Evolutionary conservation across 2,797 vertebrate species (phyloP).

Genomic region (Morelia viridis): DNA sequence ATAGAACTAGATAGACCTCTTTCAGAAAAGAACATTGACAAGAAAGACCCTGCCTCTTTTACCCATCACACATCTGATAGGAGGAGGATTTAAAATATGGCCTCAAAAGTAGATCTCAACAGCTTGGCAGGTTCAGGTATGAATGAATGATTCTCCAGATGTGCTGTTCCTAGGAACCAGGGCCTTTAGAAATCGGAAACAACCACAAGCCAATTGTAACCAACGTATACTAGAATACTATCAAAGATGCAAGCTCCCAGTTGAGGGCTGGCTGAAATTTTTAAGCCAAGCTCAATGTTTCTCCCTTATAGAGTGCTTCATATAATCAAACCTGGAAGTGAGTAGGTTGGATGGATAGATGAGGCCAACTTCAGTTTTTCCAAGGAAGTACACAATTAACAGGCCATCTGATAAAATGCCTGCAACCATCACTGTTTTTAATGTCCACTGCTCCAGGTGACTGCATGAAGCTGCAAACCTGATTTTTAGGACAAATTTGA

Average conservation of each 20-base stretch:
- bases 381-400: background rate
- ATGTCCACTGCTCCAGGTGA: background rate
- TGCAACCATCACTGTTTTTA: background rate
- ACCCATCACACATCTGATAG: background rate
- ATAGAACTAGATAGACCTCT: background rate
- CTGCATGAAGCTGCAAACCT: background rate
- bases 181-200: background rate
- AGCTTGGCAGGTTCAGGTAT: background rate
- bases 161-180: background rate
- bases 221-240: background rate
- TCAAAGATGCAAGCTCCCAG: background rate
- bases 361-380: background rate
- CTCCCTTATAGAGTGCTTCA: background rate
- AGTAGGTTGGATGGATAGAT: background rate
- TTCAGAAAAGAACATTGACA: background rate
- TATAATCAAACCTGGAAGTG: background rate
- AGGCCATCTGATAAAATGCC: background rate
- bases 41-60: no score
- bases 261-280: background rate
- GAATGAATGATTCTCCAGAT: background rate
- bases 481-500: background rate
- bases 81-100: background rate
- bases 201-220: background rate
- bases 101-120: background rate
- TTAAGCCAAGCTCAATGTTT: background rate